Evolutionary conservation across 35 echinoderm and acorn worm genomes (phyloP), one percentile per base, ranked within the genome.

Genomic region (Patiria miniata): DNA sequence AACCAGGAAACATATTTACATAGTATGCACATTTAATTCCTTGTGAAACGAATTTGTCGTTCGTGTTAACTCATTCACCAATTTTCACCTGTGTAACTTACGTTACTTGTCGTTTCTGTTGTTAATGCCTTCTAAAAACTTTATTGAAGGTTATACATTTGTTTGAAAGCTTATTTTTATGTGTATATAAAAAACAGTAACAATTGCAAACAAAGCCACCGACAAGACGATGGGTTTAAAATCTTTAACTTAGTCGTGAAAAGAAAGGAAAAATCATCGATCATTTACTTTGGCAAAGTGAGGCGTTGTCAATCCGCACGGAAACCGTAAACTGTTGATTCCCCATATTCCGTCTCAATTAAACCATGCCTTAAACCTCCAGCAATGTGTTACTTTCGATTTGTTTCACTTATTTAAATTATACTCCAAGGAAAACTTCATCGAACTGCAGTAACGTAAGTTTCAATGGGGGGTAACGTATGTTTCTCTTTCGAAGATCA

Each of bases 1-100:
- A 9, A 9, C 26, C 26, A 9, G 1, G n/a, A 68, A 23, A 68
- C n/a, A 68, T 23, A 1, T 68, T 28, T 8, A 1, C 33, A 2
- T n/a, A 68, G 61, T 68, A 68, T 68, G 61, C 18, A n/a, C 61
- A 26, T 68, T 68, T 68, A 68, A 68, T 28, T n/a, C 61, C 7
- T 68, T 68, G 18, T 23, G 17, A 68, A 8, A 68, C 61, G 26
- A 15, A 23, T 33, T 0, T 8, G n/a, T n/a, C n/a, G 23, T 68
- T 22, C 61, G 9, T 68, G 61, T 15, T 68, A 22, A 68, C n/a
- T n/a, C 17, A n/a, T 68, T 68, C 61, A 9, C 61, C 26, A 68
- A 68, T n/a, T 4, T 47, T 6, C 42, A 12, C 12, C 4, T 12
- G 12, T 47, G 61, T 68, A 68, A 68, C 61, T 68, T 68, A 68